Evolutionary conservation across 2,888 invertebrate species (phyloP).

Genomic region (Zaprionus obscuricornis): DNA sequence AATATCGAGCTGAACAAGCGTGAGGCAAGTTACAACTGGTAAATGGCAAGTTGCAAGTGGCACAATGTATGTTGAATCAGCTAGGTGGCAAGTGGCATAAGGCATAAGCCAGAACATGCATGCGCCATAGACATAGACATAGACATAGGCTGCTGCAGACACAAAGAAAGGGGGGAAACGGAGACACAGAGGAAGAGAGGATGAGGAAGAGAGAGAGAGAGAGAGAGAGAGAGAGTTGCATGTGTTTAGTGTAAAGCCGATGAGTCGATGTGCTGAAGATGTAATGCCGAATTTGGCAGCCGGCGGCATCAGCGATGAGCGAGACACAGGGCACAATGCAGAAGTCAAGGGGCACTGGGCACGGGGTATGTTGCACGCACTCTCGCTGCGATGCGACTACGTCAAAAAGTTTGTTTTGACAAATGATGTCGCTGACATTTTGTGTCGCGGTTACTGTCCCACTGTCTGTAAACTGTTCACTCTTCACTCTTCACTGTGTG

Average conservation of each 20-base stretch:
- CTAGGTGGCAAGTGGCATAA: background rate
- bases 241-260: too few species aligned
- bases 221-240: too few species aligned
- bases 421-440: constrained; percentile 72
- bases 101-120: constrained; percentile 21
- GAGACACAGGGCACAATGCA: background rate
- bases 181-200: too few species aligned
- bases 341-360: background rate
- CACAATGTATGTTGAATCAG: background rate
- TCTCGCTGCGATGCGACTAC: constrained; percentile 66
- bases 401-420: constrained; percentile 76
- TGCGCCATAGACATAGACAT: too few species aligned
- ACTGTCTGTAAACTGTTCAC: background rate
- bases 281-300: too few species aligned
- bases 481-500: background rate
- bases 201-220: background rate
- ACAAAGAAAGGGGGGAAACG: too few species aligned
- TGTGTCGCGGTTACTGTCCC: constrained; percentile 29
- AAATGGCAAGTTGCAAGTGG: constrained; percentile 15
- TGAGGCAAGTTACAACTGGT: too few species aligned
- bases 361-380: constrained; percentile 44
- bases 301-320: too few species aligned
- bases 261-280: too few species aligned
- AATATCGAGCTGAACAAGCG: constrained; percentile 50
- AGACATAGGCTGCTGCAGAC: too few species aligned